These are phyloP conservation scores for Hypena proboscidalis DNA, from an alignment of 2,888 invertebrate genomes.

Conservation along the genomic window DNA sequence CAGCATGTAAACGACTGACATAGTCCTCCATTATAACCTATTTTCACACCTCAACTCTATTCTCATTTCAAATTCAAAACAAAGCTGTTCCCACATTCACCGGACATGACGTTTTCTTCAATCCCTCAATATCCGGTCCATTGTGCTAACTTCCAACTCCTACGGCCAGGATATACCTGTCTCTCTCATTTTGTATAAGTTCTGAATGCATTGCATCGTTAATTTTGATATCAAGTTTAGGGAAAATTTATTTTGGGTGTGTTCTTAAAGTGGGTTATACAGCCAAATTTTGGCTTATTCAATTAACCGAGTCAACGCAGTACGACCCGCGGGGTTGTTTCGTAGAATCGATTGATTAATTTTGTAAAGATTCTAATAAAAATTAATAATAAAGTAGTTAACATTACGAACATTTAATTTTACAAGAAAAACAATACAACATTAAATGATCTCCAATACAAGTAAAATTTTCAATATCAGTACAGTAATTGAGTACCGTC, in stretches of 20 bases:
- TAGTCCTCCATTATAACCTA: not conserved
- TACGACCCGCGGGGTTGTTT: no score
- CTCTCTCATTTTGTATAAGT: conserved; percentile 2
- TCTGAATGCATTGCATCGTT: conserved; percentile 25
- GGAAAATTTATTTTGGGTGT: conserved; percentile 3
- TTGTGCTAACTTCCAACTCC: conserved; percentile 22
- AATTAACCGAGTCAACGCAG: no score
- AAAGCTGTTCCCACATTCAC: conserved; percentile 4
- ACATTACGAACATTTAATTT: no score
- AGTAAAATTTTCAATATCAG: no score
- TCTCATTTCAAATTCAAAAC: conserved; percentile 1
- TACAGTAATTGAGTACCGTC: no score
- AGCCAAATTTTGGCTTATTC: no score
- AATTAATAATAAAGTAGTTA: no score
- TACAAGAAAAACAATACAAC: no score
- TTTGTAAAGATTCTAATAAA: no score
- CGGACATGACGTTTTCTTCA: conserved; percentile 20
- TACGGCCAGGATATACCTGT: not conserved
- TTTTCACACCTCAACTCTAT: conserved; percentile 1
- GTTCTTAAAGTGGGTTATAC: not conserved
- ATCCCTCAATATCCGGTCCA: conserved; percentile 29
- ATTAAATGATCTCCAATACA: no score
- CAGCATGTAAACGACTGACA: not conserved
- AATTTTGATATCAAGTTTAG: conserved; percentile 28
- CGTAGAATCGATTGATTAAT: no score